Conservation (phyloP, 2,888 invertebrate species). For the Tetragonisca angustula region DNA sequence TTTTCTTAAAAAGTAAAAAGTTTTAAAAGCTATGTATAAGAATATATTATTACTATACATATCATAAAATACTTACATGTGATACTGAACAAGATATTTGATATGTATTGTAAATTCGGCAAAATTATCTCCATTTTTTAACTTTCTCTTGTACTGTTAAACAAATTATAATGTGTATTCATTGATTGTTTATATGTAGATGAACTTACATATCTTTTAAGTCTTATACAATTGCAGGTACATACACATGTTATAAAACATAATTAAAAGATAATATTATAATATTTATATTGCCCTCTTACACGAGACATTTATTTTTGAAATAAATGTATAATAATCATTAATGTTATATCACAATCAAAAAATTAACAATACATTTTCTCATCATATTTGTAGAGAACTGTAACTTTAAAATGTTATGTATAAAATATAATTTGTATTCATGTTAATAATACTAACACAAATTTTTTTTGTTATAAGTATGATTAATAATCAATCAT, state of each 20-base stretch:
- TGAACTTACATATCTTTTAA: conserved; percentile 45
- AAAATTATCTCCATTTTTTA: conserved; percentile 37
- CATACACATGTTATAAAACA: conserved; percentile 46
- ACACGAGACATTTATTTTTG: neutral
- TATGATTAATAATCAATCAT: conserved; percentile 20
- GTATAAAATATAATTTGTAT: conserved; percentile 5
- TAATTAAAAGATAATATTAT: neutral
- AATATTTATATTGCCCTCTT: neutral
- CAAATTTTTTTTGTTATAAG: neutral
- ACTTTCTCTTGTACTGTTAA: conserved; percentile 33
- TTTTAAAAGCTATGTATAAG: neutral
- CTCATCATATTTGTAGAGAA: neutral
- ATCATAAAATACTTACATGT: neutral
- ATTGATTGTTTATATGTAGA: conserved; percentile 42
- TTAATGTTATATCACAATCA: neutral
- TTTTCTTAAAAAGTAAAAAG: conserved; percentile 1
- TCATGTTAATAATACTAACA: conserved; percentile 10
- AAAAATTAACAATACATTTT: neutral
- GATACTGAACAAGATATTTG: neutral
- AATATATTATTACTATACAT: neutral
- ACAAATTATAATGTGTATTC: conserved; percentile 45
- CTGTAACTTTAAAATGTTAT: neutral
- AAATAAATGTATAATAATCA: conserved; percentile 11
- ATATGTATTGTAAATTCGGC: conserved; percentile 12
- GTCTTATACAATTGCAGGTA: conserved; percentile 54